Evolutionary conservation across 2,797 vertebrate species (phyloP).

Genomic region (Pseudomugil tenellus): DNA sequence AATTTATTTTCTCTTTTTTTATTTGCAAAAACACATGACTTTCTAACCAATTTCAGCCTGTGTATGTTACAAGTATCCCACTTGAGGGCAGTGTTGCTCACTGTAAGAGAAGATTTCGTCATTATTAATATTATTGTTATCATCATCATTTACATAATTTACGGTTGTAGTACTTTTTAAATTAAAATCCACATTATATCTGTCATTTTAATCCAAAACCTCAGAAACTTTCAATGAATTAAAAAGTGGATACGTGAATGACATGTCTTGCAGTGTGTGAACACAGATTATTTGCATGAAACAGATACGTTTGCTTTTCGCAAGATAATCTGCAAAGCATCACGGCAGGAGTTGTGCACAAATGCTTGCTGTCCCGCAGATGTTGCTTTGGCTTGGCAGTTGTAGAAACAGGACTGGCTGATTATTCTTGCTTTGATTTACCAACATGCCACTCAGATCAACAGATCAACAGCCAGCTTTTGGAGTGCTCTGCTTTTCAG

Average conservation of each 20-base stretch:
- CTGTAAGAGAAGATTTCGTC: background rate
- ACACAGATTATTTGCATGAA: constrained; percentile 33
- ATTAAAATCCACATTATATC: background rate
- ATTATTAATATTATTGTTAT: background rate
- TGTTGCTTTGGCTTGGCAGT: constrained; percentile 60
- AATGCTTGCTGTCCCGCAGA: constrained; percentile 51
- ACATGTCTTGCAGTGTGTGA: background rate
- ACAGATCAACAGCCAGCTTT: constrained; percentile 75
- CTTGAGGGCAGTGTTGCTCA: constrained; percentile 63
- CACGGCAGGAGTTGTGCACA: constrained; percentile 54
- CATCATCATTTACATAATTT: background rate
- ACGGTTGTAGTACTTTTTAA: background rate
- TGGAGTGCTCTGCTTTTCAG: constrained; percentile 72
- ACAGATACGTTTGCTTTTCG: constrained; percentile 44
- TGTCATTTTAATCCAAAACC: constrained; percentile 14
- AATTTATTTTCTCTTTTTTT: background rate
- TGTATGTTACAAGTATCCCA: constrained; percentile 26
- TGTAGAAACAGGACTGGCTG: constrained; percentile 66
- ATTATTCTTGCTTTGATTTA: constrained; percentile 75
- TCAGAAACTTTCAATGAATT: background rate
- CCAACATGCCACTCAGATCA: constrained; percentile 74
- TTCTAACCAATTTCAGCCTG: background rate
- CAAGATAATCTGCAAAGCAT: constrained; percentile 45
- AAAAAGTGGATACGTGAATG: background rate
- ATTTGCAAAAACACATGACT: background rate